These are phyloP conservation scores for Ypsolopha scabrella DNA, from an alignment of 2,888 invertebrate species.

Conservation along the genomic window DNA sequence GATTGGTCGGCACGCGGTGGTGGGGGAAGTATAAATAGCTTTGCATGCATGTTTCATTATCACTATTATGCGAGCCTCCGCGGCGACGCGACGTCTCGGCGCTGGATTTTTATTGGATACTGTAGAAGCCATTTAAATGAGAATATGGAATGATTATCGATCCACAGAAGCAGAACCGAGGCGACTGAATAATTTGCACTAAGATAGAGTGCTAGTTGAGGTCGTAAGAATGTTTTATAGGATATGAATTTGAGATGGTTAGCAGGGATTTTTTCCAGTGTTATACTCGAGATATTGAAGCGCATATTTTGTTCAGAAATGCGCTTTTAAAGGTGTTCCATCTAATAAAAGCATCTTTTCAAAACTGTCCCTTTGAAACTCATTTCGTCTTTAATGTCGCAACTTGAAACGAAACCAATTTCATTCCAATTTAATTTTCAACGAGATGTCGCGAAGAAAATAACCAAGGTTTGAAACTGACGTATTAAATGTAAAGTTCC, in stretches of 20 bases:
- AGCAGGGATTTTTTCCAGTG: too few relatives aligned
- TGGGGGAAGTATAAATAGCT: background rate
- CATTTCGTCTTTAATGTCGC: background rate
- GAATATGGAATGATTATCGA: conserved; percentile 52
- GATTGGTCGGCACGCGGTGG: background rate
- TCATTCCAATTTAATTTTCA: conserved; percentile 2
- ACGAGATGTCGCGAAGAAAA: background rate
- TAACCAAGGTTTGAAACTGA: conserved; percentile 1
- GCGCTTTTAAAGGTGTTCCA: too few relatives aligned
- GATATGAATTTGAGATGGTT: conserved; percentile 1
- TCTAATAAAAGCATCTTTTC: background rate
- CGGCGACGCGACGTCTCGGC: conserved; percentile 34
- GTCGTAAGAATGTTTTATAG: conserved; percentile 18
- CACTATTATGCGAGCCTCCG: conserved; percentile 36
- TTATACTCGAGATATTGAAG: too few relatives aligned
- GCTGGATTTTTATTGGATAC: conserved; percentile 22
- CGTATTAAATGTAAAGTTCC: background rate
- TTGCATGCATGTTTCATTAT: conserved; percentile 43
- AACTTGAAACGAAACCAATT: background rate
- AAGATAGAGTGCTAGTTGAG: conserved; percentile 15
- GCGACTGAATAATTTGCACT: conserved; percentile 23
- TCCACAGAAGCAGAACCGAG: conserved; percentile 18
- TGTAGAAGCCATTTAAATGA: conserved; percentile 33
- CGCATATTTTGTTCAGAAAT: too few relatives aligned
- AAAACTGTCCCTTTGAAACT: background rate